A percentile compares a stretch with the other conserved stretches of the same genome.
Evolutionary conservation across 2,888 invertebrate genomes (phyloP).

Genomic region (Macrosiphum euphorbiae): DNA sequence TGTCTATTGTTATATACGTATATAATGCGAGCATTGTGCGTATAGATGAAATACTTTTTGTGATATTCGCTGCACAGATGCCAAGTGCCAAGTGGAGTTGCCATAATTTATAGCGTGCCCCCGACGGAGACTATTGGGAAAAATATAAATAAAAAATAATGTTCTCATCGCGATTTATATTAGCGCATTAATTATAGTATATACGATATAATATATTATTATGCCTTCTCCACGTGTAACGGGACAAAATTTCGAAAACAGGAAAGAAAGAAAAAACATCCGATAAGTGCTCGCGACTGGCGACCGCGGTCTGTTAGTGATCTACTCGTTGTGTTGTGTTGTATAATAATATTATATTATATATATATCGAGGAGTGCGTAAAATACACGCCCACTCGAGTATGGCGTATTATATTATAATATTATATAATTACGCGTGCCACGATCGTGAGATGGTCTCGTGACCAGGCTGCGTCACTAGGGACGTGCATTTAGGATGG

Average conservation of each 20-base stretch:
- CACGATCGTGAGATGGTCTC: neutral
- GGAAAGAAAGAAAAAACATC: neutral
- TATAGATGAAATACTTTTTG: neutral
- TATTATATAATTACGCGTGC: neutral
- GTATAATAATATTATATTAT: neutral
- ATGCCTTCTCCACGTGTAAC: neutral
- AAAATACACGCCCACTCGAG: neutral
- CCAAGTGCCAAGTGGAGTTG: neutral
- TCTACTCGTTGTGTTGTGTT: neutral
- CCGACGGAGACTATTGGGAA: neutral
- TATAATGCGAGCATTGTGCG: neutral
- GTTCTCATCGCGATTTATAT: slow-evolving; percentile 2
- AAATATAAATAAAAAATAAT: slow-evolving; percentile 17
- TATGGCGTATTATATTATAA: neutral
- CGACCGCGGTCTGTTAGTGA: neutral
- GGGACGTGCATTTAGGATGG: neutral
- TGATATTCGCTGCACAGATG: neutral
- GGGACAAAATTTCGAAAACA: neutral
- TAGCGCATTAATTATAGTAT: neutral
- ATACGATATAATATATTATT: neutral
- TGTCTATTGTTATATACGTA: neutral
- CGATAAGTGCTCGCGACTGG: neutral
- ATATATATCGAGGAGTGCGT: neutral
- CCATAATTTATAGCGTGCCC: neutral
- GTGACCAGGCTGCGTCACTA: neutral